Evolutionary conservation across 2,888 invertebrate genomes (phyloP).

Genomic region (Nysson spinosus): DNA sequence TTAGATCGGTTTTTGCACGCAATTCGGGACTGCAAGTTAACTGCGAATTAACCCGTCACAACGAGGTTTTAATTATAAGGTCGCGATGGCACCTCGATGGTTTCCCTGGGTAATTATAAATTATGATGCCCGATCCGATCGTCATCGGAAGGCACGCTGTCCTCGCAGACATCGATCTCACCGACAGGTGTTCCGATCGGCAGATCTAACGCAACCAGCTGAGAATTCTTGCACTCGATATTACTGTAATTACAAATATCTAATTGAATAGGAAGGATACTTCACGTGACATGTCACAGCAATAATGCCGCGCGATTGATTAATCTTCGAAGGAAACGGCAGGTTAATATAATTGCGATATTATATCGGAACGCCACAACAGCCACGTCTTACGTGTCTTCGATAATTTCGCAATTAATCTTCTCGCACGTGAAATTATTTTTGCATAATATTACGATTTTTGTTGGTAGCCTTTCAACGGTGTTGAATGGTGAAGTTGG

Average conservation of each 20-base stretch:
- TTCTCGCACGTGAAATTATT: background rate
- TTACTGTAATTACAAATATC: constrained; percentile 23
- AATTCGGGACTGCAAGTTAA: background rate
- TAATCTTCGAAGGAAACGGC: constrained; percentile 11
- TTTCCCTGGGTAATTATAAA: background rate
- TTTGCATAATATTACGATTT: too few relatives aligned
- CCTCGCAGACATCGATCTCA: background rate
- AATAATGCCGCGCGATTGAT: constrained; percentile 23
- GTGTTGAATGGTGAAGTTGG: too few relatives aligned
- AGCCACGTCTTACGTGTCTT: background rate
- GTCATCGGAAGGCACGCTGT: background rate
- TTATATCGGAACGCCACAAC: background rate
- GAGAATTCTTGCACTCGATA: background rate
- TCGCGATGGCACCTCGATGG: background rate
- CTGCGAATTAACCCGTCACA: background rate
- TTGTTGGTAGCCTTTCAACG: too few relatives aligned
- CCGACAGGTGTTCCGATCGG: background rate
- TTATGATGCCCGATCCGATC: background rate
- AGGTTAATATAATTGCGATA: constrained; percentile 8
- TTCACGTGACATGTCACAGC: constrained; percentile 5
- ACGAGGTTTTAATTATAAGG: background rate
- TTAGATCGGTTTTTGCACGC: too few relatives aligned
- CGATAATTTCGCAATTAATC: constrained; percentile 11
- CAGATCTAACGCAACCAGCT: too few relatives aligned
- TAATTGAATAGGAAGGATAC: constrained; percentile 16